These are phyloP conservation scores for Myrmecophaga tridactyla DNA, from an alignment of 2,113 vertebrate species.

Conservation along the genomic window DNA sequence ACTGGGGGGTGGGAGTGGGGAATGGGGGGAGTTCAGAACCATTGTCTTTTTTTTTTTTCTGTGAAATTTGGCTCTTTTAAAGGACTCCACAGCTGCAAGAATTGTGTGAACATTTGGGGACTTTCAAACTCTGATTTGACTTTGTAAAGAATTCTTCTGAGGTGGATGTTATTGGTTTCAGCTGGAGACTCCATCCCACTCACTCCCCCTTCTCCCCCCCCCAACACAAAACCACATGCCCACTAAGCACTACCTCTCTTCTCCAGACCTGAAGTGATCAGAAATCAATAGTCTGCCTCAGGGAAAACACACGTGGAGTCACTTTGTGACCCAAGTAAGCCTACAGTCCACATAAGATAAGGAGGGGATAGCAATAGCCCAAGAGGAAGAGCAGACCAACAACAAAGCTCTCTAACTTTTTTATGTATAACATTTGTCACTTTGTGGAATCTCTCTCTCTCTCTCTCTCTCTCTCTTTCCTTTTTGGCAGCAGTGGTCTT, in stretches of 20 bases:
- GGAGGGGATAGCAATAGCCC: background rate
- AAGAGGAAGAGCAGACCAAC: background rate
- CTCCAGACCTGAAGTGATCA: conserved; percentile 75
- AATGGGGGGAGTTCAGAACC: conserved; percentile 73
- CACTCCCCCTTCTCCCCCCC: conserved; percentile 70
- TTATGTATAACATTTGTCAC: background rate
- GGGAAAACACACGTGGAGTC: conserved; percentile 68
- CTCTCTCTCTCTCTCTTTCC: background rate
- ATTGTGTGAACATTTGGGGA: conserved; percentile 84
- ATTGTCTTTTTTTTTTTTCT: conserved; percentile 81
- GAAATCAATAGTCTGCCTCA: conserved; percentile 71
- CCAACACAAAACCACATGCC: conserved; percentile 82
- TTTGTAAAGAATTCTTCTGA: conserved; percentile 84
- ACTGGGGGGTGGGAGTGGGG: conserved; percentile 6
- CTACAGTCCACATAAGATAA: conserved; percentile 31
- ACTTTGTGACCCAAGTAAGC: conserved; percentile 74
- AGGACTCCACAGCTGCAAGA: conserved; percentile 82
- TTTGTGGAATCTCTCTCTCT: background rate
- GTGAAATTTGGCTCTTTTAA: conserved; percentile 77
- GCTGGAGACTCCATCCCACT: conserved; percentile 80
- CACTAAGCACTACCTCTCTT: conserved; percentile 77
- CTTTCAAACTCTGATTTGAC: conserved; percentile 81
- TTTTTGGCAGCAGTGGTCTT: conserved; percentile 5
- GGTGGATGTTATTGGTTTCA: conserved; percentile 86
- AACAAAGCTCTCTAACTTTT: background rate